Conservation (phyloP, 2,113 vertebrate genomes). For the Amazona guildingii region DNA sequence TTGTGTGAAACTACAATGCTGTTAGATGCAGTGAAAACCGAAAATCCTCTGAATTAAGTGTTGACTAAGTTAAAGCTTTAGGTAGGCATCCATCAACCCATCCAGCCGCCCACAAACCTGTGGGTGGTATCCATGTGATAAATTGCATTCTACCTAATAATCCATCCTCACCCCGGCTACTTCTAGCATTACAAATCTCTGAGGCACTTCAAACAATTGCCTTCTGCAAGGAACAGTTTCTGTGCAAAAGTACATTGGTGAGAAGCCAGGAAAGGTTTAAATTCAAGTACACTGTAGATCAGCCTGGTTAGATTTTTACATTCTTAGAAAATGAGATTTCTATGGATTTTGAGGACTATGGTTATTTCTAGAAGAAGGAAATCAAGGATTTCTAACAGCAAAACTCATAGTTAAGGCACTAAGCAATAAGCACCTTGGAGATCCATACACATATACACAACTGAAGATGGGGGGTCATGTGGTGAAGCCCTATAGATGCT, state of each 20-base stretch:
- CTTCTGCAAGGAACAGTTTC: neutral
- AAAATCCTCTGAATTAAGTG: slow-evolving; percentile 31
- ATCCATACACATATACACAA: neutral
- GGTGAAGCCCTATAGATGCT: neutral
- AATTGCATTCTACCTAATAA: slow-evolving; percentile 37
- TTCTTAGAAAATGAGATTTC: neutral
- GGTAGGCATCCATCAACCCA: slow-evolving; percentile 9
- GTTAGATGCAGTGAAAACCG: neutral
- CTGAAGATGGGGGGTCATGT: neutral
- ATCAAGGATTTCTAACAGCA: neutral
- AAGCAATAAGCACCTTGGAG: accelerated
- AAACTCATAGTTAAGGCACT: neutral
- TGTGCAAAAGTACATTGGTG: neutral
- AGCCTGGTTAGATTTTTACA: neutral
- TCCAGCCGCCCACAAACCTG: neutral
- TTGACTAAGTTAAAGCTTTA: slow-evolving; percentile 33
- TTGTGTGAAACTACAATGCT: neutral
- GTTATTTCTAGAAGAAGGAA: neutral
- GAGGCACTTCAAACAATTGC: neutral
- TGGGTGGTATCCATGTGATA: slow-evolving; percentile 11
- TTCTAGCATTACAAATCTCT: neutral
- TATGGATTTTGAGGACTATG: neutral
- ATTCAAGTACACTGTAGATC: neutral
- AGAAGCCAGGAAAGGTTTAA: neutral
- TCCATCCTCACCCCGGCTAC: slow-evolving; percentile 16